Evolutionary conservation across 2,888 invertebrate species (phyloP).

Genomic region (Malachius bipustulatus): DNA sequence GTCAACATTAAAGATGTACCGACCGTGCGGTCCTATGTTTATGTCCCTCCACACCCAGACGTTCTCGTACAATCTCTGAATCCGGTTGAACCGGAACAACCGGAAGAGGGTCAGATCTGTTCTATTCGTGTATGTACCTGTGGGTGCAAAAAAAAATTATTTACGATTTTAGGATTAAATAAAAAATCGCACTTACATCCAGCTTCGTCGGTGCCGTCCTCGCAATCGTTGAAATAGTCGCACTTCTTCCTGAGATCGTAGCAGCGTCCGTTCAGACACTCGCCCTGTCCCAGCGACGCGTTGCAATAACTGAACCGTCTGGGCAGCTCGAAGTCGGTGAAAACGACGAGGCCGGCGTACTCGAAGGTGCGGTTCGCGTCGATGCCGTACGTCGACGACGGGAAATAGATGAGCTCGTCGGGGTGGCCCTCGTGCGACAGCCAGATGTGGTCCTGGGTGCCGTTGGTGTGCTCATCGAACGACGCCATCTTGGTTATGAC

Average conservation of each 20-base stretch:
- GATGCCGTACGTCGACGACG: constrained; percentile 81
- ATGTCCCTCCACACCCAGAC: constrained; percentile 93
- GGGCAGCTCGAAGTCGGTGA: constrained; percentile 76
- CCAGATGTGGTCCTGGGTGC: constrained; percentile 74
- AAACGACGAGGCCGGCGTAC: constrained; percentile 77
- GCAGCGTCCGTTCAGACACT: constrained; percentile 75
- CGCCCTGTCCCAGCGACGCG: constrained; percentile 54
- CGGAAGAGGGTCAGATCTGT: constrained; percentile 64
- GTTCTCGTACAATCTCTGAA: constrained; percentile 85
- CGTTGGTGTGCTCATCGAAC: constrained; percentile 77
- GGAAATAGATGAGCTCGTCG: constrained; percentile 74
- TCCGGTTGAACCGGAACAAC: constrained; percentile 75
- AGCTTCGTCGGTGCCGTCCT: constrained; percentile 76
- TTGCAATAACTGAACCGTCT: constrained; percentile 60
- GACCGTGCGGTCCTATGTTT: constrained; percentile 84
- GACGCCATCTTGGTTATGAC: constrained; percentile 77
- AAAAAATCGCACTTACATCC: constrained; percentile 47
- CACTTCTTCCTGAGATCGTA: constrained; percentile 59
- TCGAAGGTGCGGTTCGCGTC: constrained; percentile 91
- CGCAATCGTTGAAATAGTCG: constrained; percentile 61
- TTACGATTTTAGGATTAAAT: constrained; percentile 4
- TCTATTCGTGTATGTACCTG: constrained; percentile 49
- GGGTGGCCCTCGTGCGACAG: constrained; percentile 75
- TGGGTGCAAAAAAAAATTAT: constrained; percentile 13
- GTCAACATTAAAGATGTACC: constrained; percentile 73